Percentiles rank a stretch among this genome's conserved stretches.
These are phyloP conservation scores for Panonychus citri DNA, from an alignment of 1,140 invertebrate genomes.

Conservation along the genomic window DNA sequence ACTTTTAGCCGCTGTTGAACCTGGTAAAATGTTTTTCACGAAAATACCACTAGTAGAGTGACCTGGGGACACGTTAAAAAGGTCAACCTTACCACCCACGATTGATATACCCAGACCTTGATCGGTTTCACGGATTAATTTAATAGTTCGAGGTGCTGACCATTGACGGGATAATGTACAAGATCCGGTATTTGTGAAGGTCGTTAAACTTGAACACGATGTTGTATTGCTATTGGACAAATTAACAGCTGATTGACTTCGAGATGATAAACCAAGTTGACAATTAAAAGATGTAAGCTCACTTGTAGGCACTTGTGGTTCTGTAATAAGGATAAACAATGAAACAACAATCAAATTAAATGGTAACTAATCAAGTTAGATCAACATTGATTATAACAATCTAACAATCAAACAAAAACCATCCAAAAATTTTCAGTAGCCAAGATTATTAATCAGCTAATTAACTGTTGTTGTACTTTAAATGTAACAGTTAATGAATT, in stretches of 20 bases:
- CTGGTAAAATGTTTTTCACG: slow-evolving; percentile 85
- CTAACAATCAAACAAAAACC: too few species aligned
- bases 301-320: neutral
- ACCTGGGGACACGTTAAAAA: slow-evolving; percentile 22
- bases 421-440: too few species aligned
- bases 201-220: neutral
- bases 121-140: slow-evolving; percentile 41
- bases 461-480: too few species aligned
- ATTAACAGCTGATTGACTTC: neutral
- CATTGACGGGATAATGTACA: slow-evolving; percentile 26
- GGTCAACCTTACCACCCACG: slow-evolving; percentile 70
- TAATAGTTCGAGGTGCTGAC: slow-evolving; percentile 53
- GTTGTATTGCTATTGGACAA: neutral
- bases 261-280: neutral
- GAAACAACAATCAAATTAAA: too few species aligned
- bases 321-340: neutral
- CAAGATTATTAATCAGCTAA: too few species aligned
- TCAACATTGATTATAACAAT: too few species aligned
- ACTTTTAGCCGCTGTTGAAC: slow-evolving; percentile 77
- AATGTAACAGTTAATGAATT: too few species aligned
- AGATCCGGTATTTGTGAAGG: neutral
- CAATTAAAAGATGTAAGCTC: neutral
- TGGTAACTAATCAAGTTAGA: too few species aligned
- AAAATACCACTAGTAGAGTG: slow-evolving; percentile 68
- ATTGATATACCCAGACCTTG: slow-evolving; percentile 79